Evolutionary conservation across 2,113 vertebrate genomes (phyloP).

Genomic region (Brachionichthys hirsutus): DNA sequence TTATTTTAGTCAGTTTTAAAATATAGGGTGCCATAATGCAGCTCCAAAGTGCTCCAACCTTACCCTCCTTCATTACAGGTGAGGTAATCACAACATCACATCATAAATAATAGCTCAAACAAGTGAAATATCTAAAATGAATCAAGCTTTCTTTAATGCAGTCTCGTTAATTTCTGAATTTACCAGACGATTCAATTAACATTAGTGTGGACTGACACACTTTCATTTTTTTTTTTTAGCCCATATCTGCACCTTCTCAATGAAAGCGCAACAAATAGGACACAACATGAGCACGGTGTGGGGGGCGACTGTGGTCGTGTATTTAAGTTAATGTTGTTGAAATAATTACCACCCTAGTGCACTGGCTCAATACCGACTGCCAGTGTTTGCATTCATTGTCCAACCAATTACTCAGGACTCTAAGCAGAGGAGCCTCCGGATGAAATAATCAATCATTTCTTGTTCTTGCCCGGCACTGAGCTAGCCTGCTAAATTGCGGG

Average conservation of each 20-base stretch:
- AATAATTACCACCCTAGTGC: slow-evolving; percentile 44
- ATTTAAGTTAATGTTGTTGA: slow-evolving; percentile 55
- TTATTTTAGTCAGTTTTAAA: no score
- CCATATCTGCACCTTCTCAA: slow-evolving; percentile 8
- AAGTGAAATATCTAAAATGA: no score
- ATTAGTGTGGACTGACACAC: slow-evolving; percentile 5
- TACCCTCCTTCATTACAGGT: no score
- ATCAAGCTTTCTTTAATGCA: no score
- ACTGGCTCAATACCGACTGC: slow-evolving; percentile 40
- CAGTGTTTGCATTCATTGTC: slow-evolving; percentile 50
- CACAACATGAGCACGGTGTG: slow-evolving; percentile 24
- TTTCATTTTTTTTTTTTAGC: slow-evolving; percentile 12
- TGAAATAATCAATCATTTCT: slow-evolving; percentile 47
- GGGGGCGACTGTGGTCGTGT: slow-evolving; percentile 27
- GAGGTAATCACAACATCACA: no score
- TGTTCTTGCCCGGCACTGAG: slow-evolving; percentile 22
- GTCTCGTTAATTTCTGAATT: no score
- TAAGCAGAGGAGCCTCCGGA: slow-evolving; percentile 28
- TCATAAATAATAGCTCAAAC: no score
- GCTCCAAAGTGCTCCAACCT: no score
- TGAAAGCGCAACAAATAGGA: slow-evolving; percentile 32
- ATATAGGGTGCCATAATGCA: no score
- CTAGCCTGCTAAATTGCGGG: slow-evolving; percentile 21
- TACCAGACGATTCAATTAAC: no score
- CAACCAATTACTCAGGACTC: slow-evolving; percentile 53